phyloP scores from a whole-genome alignment of 2,797 vertebrate genomes.

The Trematomus bernacchii region DNA sequence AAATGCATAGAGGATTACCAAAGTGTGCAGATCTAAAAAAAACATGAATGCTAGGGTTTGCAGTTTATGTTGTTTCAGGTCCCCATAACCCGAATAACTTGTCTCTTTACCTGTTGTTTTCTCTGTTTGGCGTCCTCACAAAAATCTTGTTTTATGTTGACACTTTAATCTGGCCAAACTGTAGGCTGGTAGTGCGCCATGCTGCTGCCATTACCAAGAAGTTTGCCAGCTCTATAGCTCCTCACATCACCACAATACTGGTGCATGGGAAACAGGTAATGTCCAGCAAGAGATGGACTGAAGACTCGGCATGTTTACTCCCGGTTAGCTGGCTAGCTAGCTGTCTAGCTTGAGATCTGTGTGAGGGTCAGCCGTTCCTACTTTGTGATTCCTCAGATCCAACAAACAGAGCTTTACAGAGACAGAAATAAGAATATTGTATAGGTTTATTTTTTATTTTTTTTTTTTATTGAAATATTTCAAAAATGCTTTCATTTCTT shows the following conservation, averaged over 20 bases:
- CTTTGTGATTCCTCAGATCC: conserved; percentile 1
- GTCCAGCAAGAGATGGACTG: conserved; percentile 51
- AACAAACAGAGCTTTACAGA: background rate
- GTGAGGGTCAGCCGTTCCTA: conserved; percentile 44
- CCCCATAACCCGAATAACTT: background rate
- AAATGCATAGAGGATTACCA: background rate
- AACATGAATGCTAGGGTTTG: background rate
- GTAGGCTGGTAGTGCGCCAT: conserved; percentile 94
- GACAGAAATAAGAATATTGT: background rate
- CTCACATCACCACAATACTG: conserved; percentile 97
- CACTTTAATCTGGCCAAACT: conserved; percentile 64
- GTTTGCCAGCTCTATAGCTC: conserved; percentile 95
- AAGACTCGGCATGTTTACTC: conserved; percentile 73
- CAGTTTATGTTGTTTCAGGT: background rate
- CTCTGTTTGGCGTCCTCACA: conserved; percentile 9
- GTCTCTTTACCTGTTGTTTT: conserved; percentile 7
- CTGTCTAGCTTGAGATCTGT: conserved; percentile 52
- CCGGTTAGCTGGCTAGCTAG: conserved; percentile 54
- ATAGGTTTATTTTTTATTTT: background rate
- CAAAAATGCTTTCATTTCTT: background rate
- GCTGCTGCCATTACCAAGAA: conserved; percentile 92
- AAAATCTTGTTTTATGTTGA: conserved; percentile 6
- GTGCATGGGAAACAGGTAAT: conserved; percentile 99
- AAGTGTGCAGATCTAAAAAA: background rate
- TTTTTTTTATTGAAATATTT: background rate